phyloP scores from a whole-genome alignment of 2,888 invertebrate genomes.

The Pteria penguin region DNA sequence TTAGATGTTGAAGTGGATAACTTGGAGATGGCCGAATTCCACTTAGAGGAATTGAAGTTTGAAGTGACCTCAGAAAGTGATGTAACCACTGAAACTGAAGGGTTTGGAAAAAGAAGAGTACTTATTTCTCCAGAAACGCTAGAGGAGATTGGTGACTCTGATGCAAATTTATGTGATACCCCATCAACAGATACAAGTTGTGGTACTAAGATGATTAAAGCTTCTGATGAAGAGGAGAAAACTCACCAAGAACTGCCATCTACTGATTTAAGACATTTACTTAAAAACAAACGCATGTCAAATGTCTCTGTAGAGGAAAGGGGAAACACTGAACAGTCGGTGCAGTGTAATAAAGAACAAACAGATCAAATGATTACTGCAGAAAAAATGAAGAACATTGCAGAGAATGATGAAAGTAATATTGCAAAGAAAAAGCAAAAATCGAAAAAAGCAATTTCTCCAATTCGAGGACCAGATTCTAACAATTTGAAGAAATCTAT shows the following conservation, averaged over 20 bases:
- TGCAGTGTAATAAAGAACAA: background rate
- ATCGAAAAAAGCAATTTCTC: slow-evolving; percentile 17
- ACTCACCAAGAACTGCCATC: background rate
- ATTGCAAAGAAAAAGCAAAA: background rate
- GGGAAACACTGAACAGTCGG: background rate
- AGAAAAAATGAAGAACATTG: no score
- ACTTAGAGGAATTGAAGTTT: background rate
- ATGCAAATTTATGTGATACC: no score
- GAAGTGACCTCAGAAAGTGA: background rate
- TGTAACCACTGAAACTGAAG: no score
- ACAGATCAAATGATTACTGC: background rate
- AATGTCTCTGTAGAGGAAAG: background rate
- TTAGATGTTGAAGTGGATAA: background rate
- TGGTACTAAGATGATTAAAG: no score
- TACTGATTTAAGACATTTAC: background rate
- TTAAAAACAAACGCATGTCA: no score
- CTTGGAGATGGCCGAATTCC: background rate
- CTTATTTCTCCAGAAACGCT: no score
- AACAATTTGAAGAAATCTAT: no score
- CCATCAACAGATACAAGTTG: no score
- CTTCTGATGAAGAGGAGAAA: background rate
- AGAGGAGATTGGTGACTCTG: no score
- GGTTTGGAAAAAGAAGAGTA: no score
- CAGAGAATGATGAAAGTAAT: background rate
- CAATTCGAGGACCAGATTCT: slow-evolving; percentile 9